These are phyloP conservation scores for Ursus arctos DNA, from an alignment of 2,113 vertebrate genomes.

Conservation along the genomic window DNA sequence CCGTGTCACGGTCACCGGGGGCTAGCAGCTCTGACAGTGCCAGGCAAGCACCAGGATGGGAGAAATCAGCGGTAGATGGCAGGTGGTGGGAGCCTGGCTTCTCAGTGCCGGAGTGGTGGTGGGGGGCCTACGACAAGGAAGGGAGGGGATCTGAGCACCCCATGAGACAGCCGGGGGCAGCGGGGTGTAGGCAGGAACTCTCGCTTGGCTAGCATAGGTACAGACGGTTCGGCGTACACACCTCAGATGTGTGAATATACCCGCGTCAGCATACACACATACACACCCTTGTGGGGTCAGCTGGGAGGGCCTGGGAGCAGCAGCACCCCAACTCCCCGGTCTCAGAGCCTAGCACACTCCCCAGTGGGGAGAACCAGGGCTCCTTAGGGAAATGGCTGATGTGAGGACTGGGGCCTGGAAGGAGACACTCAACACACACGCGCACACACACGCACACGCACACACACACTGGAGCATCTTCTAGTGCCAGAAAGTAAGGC, in stretches of 20 bases:
- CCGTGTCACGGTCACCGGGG: rapidly evolving
- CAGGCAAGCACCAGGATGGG: not conserved
- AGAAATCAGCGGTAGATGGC: not conserved
- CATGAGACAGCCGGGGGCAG: rapidly evolving
- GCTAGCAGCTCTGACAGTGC: rapidly evolving
- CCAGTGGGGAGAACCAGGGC: not conserved
- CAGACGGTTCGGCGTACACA: not conserved
- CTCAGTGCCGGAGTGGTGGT: no score
- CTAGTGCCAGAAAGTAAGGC: not conserved
- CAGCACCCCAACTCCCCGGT: not conserved
- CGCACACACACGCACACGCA: not conserved
- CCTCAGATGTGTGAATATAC: not conserved
- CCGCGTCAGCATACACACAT: not conserved
- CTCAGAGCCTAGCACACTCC: not conserved
- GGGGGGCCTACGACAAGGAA: not conserved
- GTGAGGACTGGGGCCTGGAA: not conserved
- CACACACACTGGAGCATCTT: not conserved
- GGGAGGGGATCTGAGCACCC: not conserved
- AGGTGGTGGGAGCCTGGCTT: not conserved
- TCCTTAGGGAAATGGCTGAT: not conserved
- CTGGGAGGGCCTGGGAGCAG: not conserved
- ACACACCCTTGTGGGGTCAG: not conserved
- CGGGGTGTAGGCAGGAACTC: not conserved
- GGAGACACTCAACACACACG: not conserved
- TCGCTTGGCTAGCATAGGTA: not conserved